Evolutionary conservation across 2,888 invertebrate species (phyloP), one percentile per base, ranked within the genome.

Genomic region (Lottia scabra): DNA sequence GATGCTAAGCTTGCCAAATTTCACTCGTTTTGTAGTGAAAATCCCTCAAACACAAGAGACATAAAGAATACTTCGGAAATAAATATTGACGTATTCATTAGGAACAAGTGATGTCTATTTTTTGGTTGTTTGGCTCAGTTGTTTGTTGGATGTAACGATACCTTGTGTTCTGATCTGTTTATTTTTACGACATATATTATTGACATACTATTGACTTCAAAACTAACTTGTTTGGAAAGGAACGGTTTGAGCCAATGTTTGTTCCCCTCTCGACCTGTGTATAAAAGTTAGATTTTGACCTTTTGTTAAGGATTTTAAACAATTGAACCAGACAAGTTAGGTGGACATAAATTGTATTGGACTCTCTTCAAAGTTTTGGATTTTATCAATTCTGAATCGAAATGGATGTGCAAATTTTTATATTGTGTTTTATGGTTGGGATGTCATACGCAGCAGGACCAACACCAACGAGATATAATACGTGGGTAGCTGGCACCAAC

Each of bases 401-500:
- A 23, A 56, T 56, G 56, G 19, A 56, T 12, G 23, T 56, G 19
- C 19, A 56, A 56, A 23, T 56, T 12, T 3, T 56, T 19, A 23
- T 56, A 56, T 19, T 56, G 56, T 56, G 56, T 56, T 56, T 56
- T 13, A 23, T 56, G 19, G 13, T 56, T 5, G 56, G 56, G 12
- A 6, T 56, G 23, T 12, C 10, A 23, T 56, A 19, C 15, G 56
- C 56, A 23, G 56, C 19, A 19, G 23, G 15, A 10, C 56, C 56
- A 23, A 23, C 23, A 10, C 63, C 65, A 0, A 23, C 63, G 4
- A 68, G 67, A n/a, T 72, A 68, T 46, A 74, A 72, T 45, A 63
- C 72, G 2, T 78, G 75, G 77, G 70, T 70, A 12, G 71, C 75
- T 23, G 70, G 71, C 8, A 62, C 46, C 26, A 46, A 23, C 46